Evolutionary conservation across 2,888 invertebrate genomes (phyloP).

Genomic region (Pseudococcus jackbeardsleyi): DNA sequence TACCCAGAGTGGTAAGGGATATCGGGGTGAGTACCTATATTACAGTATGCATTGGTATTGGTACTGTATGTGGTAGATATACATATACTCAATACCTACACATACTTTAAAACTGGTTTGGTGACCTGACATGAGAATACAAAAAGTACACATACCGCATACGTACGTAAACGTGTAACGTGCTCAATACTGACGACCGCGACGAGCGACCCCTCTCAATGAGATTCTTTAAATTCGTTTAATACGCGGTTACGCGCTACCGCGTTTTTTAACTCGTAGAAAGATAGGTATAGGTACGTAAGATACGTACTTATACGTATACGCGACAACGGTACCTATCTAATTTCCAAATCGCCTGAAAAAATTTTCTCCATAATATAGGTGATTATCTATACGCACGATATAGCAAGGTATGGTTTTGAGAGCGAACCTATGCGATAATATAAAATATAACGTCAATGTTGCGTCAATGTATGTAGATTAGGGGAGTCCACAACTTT

Average conservation of each 20-base stretch:
- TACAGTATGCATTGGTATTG: conserved; percentile 27
- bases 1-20: neutral
- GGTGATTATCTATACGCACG: neutral
- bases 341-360: neutral
- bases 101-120: conserved; percentile 55
- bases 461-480: neutral
- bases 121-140: conserved; percentile 60
- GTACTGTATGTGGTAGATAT: neutral
- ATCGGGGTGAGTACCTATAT: neutral
- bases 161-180: conserved; percentile 16
- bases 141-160: conserved; percentile 51
- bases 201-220: conserved; percentile 57
- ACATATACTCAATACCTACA: conserved; percentile 16
- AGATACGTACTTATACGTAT: too few relatives aligned
- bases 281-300: neutral
- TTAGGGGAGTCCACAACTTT: too few relatives aligned
- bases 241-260: conserved; percentile 39
- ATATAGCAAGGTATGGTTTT: neutral
- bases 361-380: neutral
- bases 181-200: conserved; percentile 7
- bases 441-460: neutral
- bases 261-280: conserved; percentile 1
- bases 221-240: conserved; percentile 57
- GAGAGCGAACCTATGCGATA: neutral
- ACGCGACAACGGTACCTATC: neutral